Base-by-base conservation (phyloP, 2,888 invertebrate species). In the Drosophila gaucha region DNA sequence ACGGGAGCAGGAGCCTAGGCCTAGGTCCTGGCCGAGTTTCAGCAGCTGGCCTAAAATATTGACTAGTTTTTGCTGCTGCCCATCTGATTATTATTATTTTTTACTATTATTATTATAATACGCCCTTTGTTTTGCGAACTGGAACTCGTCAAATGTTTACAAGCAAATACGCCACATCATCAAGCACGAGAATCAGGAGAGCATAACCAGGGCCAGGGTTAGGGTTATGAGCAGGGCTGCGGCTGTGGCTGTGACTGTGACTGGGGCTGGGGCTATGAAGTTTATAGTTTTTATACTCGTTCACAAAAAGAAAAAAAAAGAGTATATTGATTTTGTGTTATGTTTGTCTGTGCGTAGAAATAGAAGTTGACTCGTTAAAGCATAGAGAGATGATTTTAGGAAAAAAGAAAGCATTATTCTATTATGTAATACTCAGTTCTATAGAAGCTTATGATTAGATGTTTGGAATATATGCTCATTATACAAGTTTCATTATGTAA, bases 121-220 rank as follows among this genome's bases (percentile, higher is more conserved):
- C 20, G 44, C 28, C 14, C 31, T 35, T 55, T 70, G 36, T 52
- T 51, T 60, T 59, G 52, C 20, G 28, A 33, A 51, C 46, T 54
- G 54, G 62, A 74, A 56, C 84, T 86, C 82, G 83, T 82, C 82
- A 86, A 88, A 82, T 83, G 82, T 83, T 88, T 83, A 83, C 82
- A 83, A 88, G 87, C 86, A 83, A 88, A 83, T 83, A 86, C 73
- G 86, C 84, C 82, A 83, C 82, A 88, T 83, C 88, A 83, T 80
- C 85, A 84, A 67, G 63, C 56, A 58, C 44, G 20, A 41, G 44
- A 44, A 52, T 12, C 8, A 28, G 18, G 6, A 8, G 44, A 28
- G 44, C 44, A 28, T 28, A 28, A 26, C 54, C 31, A 36, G 50
- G 56, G 49, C 36, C 31, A 67, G 38, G 54, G 38, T 31, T 4